Evolutionary conservation across 2,888 invertebrate genomes (phyloP).

Genomic region (Hydrotaea cyrtoneurina): DNA sequence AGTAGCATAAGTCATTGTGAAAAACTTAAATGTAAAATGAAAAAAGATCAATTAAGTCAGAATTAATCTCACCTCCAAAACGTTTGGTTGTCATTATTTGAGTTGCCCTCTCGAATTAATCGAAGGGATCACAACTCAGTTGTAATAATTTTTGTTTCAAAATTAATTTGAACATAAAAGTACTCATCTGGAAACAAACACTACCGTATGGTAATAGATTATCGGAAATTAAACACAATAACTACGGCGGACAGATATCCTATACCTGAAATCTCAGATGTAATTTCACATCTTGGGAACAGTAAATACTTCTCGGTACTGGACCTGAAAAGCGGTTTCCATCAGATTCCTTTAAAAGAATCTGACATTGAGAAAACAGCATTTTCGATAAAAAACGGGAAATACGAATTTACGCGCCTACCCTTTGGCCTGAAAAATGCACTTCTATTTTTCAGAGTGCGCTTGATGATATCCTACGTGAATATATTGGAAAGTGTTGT

Average conservation of each 20-base stretch:
- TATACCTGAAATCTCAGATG: slow-evolving; percentile 12
- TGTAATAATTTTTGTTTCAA: no score
- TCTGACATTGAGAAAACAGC: slow-evolving; percentile 4
- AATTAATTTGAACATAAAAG: no score
- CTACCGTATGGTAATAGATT: neutral
- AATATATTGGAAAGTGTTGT: slow-evolving; percentile 57
- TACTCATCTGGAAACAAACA: no score
- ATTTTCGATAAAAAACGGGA: neutral
- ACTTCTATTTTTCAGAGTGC: slow-evolving; percentile 67
- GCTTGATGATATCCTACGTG: slow-evolving; percentile 61
- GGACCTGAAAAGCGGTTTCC: slow-evolving; percentile 8
- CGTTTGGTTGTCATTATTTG: neutral
- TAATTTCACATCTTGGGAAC: neutral
- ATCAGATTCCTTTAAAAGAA: no score
- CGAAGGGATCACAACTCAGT: neutral
- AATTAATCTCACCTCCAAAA: no score
- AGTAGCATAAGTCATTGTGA: neutral
- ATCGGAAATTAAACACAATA: neutral
- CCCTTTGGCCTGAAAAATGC: neutral
- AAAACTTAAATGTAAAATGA: neutral
- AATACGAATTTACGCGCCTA: neutral
- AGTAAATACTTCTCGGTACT: slow-evolving; percentile 10
- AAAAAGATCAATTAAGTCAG: neutral
- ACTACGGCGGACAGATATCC: slow-evolving; percentile 9
- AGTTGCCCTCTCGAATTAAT: neutral